Conservation (phyloP, 2,888 invertebrate genomes). For the Netelia inedita region DNA sequence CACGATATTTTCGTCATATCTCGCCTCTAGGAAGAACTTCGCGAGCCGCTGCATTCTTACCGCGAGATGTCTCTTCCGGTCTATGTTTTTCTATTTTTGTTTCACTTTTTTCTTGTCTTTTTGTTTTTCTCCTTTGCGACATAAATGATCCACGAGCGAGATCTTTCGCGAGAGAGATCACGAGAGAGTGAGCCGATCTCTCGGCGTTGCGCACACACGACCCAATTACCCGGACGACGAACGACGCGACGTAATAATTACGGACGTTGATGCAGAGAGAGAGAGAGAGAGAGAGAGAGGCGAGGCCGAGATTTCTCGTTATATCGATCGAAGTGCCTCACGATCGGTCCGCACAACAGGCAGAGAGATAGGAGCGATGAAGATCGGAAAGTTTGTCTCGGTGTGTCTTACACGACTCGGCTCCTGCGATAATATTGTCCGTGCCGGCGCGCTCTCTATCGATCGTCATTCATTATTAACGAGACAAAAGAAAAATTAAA, state of each 20-base stretch:
- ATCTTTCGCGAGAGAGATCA: slow-evolving; percentile 57
- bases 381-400: slow-evolving; percentile 57
- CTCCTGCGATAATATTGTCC: slow-evolving; percentile 51
- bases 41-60: slow-evolving; percentile 25
- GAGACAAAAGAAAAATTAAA: slow-evolving; percentile 37
- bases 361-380: slow-evolving; percentile 26
- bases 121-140: slow-evolving; percentile 27
- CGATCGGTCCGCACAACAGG: slow-evolving; percentile 15
- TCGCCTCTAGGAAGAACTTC: not conserved
- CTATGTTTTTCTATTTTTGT: not conserved
- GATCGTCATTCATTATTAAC: slow-evolving; percentile 46
- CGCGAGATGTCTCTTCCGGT: not conserved
- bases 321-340: slow-evolving; percentile 58
- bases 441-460: not conserved
- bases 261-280: slow-evolving; percentile 38
- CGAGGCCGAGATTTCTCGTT: slow-evolving; percentile 61
- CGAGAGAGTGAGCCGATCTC: slow-evolving; percentile 36
- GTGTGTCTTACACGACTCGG: slow-evolving; percentile 16
- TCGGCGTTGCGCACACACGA: slow-evolving; percentile 55
- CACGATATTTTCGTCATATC: not conserved
- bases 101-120: not conserved
- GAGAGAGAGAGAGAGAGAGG: slow-evolving; percentile 34
- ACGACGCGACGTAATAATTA: slow-evolving; percentile 70
- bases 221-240: slow-evolving; percentile 67
- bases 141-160: slow-evolving; percentile 39